Evolutionary conservation across 2,888 invertebrate species (phyloP).

Genomic region (Hydroisotoma schaefferi): DNA sequence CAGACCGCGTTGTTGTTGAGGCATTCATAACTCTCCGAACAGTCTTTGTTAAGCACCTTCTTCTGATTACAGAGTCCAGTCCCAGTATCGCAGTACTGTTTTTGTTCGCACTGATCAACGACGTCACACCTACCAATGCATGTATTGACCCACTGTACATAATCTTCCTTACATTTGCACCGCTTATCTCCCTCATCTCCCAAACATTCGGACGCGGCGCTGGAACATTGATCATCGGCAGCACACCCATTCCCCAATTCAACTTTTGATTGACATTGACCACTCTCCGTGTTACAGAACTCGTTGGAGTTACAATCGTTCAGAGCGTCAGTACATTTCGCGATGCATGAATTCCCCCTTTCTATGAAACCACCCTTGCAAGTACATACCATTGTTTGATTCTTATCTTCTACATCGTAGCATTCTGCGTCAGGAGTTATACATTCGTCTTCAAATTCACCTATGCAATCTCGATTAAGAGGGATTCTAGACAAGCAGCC

Average conservation of each 20-base stretch:
- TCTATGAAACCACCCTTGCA: background rate
- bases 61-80: background rate
- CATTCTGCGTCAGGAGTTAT: background rate
- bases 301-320: background rate
- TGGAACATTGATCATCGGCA: slow-evolving; percentile 7
- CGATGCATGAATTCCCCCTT: background rate
- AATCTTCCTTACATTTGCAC: background rate
- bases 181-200: background rate
- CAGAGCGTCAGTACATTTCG: background rate
- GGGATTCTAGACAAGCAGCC: background rate
- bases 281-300: background rate
- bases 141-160: background rate
- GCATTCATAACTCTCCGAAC: background rate
- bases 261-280: background rate
- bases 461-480: background rate
- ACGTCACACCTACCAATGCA: background rate
- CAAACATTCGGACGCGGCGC: background rate
- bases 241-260: background rate
- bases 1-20: background rate
- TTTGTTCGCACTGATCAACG: background rate
- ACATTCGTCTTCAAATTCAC: background rate
- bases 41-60: background rate
- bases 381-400: background rate
- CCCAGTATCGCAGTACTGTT: background rate
- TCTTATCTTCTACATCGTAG: background rate